Base-by-base conservation (phyloP, 35 echinoderm and acorn worm species). In the Apostichopus californicus region DNA sequence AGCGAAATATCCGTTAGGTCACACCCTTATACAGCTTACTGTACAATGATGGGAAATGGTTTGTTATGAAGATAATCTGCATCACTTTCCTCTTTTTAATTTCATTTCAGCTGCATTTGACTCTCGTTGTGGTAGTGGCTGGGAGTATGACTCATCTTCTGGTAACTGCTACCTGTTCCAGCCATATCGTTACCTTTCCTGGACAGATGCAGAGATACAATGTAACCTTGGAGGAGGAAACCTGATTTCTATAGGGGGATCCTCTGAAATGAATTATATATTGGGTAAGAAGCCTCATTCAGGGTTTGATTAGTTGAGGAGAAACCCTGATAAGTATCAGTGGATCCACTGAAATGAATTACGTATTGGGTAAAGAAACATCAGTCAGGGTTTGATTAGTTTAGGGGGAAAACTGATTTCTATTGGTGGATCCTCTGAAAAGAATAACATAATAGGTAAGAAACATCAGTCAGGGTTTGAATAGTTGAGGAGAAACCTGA, bases 161-260 rank as follows among this genome's bases (percentile, higher is more conserved):
- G 95, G 92, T 14, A 94, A 77, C 53, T 99, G 97, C 55, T 99
- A 96, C 68, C 54, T 79, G 87, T 99, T 94, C 73, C 60, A 78
- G 21, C 54, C 82, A 5, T 78, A 64, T 34, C 90, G 92, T 58
- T 93, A 93, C 75, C 78, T 77, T n/a, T 90, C 15, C 56, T 99
- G 97, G 97, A 20, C 63, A 14, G 82, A 93, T 18, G 95, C 97
- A 8, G 93, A 93, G 24, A 34, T 77, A 5, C 60, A 77, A 21
- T 99, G 97, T 61, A 92, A 86, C 28, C 60, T 86, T 3, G 93
- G 90, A 81, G 97, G 97, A 54, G 97, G 97, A 5, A 80, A 94
- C 61, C 83, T 99, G 1, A 80, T 94, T 28, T 96, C 95, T 65
- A 92, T 99, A 24, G 63, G 55, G 17, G 86, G 88, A 26, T 15